Conservation (phyloP, 2,888 invertebrate genomes). For the Heterodera filipjevi region DNA sequence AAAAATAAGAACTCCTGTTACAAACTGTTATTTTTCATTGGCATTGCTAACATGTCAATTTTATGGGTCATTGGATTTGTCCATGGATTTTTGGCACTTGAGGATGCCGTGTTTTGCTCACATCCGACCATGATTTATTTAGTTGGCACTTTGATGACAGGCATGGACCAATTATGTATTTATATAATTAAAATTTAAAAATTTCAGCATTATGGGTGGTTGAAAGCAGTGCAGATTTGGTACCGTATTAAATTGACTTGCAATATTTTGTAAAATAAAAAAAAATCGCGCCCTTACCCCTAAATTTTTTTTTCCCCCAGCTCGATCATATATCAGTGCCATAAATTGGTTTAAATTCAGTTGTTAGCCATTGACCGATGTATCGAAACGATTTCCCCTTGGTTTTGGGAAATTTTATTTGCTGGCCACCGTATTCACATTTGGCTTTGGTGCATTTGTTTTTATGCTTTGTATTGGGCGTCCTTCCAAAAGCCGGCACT, state of each 20-base stretch:
- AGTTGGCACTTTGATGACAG: not conserved
- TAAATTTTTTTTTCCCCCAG: too few species aligned
- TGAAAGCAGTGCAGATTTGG: not conserved
- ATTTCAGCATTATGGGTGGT: not conserved
- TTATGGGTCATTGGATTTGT: slow-evolving; percentile 14
- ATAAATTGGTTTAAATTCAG: not conserved
- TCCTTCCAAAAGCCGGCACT: not conserved
- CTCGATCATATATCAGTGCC: too few species aligned
- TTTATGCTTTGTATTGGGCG: not conserved
- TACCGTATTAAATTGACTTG: too few species aligned
- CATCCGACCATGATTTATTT: not conserved
- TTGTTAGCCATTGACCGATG: slow-evolving; percentile 4
- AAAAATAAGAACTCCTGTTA: slow-evolving; percentile 11
- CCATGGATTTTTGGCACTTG: not conserved
- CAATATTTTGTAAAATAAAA: too few species aligned
- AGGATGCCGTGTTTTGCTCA: not conserved
- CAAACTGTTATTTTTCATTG: slow-evolving; percentile 16
- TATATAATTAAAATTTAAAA: not conserved
- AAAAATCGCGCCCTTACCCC: too few species aligned
- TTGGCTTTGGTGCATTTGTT: not conserved
- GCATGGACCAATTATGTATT: not conserved
- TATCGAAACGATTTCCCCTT: not conserved
- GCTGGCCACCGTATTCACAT: not conserved
- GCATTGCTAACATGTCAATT: not conserved
- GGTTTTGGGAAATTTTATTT: not conserved